Percentiles rank a stretch among this genome's conserved stretches.
Conservation (phyloP, 2,113 vertebrate genomes). For the Danionella cerebrum region DNA sequence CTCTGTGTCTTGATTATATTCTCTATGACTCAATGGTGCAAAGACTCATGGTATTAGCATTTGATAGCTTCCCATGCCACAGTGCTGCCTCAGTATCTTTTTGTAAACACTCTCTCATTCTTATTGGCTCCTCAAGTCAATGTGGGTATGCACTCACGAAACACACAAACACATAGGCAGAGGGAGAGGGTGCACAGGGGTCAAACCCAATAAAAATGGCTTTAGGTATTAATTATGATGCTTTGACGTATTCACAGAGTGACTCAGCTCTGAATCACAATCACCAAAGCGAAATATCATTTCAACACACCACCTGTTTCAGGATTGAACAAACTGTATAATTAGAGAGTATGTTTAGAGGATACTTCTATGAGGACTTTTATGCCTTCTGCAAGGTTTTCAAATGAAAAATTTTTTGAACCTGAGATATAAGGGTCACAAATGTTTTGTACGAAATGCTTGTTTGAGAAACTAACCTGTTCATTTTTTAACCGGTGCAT, state of each 20-base stretch:
- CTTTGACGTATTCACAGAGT: background rate
- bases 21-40: background rate
- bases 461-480: too few relatives aligned
- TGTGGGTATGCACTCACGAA: background rate
- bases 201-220: constrained; percentile 13
- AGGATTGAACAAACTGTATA: background rate
- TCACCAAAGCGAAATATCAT: background rate
- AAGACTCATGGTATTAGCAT: background rate
- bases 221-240: constrained; percentile 7
- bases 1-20: too few relatives aligned
- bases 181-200: background rate
- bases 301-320: background rate
- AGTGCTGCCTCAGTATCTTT: background rate
- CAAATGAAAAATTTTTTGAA: too few relatives aligned
- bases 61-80: background rate
- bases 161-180: constrained; percentile 1
- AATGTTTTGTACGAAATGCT: too few relatives aligned
- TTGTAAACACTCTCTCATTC: constrained; percentile 12
- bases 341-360: background rate
- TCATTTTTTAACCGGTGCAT: too few relatives aligned
- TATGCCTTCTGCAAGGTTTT: too few relatives aligned
- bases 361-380: too few relatives aligned
- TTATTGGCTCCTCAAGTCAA: too few relatives aligned
- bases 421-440: too few relatives aligned
- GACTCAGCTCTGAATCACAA: background rate